Evolutionary conservation across 2,113 vertebrate genomes (phyloP).

Genomic region (Cynopterus brachyotis): DNA sequence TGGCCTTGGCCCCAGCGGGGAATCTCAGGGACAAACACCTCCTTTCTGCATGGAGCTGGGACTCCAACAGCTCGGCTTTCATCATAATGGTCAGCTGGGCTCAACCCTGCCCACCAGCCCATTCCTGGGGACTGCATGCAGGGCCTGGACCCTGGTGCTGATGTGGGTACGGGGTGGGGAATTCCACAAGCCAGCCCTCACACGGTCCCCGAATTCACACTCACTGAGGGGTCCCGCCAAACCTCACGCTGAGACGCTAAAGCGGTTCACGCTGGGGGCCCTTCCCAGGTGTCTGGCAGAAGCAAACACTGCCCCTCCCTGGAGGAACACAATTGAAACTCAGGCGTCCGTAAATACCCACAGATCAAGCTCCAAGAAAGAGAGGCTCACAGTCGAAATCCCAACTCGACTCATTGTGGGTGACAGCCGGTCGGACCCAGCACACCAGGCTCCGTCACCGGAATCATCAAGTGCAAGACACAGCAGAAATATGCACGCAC

Average conservation of each 20-base stretch:
- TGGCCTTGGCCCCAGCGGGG: not conserved
- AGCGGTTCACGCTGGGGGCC: not conserved
- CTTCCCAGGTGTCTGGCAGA: not conserved
- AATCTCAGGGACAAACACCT: rapidly evolving
- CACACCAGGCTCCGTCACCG: not conserved
- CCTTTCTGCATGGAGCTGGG: not conserved
- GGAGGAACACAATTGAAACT: not conserved
- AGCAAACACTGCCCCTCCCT: not conserved
- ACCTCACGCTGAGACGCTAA: not conserved
- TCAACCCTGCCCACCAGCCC: no score
- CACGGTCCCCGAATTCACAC: not conserved
- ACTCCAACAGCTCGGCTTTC: rapidly evolving
- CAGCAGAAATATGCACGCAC: not conserved
- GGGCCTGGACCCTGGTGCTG: not conserved
- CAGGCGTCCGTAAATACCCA: not conserved
- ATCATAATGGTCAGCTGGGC: rapidly evolving
- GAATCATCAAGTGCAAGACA: rapidly evolving
- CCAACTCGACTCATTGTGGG: rapidly evolving
- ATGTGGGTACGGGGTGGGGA: not conserved
- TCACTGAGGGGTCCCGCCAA: not conserved
- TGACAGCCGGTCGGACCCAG: not conserved
- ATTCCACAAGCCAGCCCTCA: not conserved
- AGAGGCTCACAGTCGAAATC: no score
- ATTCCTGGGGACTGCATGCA: rapidly evolving
- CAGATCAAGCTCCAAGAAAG: not conserved